Percentiles rank a stretch among this genome's conserved stretches.
Evolutionary conservation across 2,888 invertebrate genomes (phyloP).

Genomic region (Leistus spinibarbis): DNA sequence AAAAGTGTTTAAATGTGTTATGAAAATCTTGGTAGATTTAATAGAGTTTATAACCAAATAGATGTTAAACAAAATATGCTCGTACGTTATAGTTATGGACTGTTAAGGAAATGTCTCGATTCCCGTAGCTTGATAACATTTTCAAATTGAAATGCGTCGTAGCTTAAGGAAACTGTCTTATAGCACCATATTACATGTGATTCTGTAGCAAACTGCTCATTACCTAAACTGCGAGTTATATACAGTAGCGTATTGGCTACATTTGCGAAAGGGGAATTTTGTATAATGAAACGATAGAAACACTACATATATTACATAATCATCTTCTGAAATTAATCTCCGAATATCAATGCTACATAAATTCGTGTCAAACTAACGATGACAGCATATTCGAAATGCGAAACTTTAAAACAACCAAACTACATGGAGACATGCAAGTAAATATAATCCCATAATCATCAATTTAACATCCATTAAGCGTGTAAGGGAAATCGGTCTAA

Average conservation of each 20-base stretch:
- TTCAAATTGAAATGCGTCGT: not conserved
- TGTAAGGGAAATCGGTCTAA: not conserved
- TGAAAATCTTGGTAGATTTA: not conserved
- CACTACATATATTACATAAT: not conserved
- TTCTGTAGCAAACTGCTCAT: not conserved
- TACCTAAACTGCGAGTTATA: not conserved
- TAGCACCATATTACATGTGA: not conserved
- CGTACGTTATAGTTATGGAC: not conserved
- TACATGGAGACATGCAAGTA: no score
- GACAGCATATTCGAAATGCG: no score
- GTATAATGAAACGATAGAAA: not conserved
- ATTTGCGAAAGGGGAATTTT: not conserved
- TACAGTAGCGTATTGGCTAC: not conserved
- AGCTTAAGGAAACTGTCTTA: not conserved
- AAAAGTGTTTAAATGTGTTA: not conserved
- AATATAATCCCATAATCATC: no score
- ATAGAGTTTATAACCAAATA: not conserved
- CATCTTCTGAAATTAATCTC: no score
- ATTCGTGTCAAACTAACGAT: no score
- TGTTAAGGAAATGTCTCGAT: not conserved
- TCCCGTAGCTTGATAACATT: not conserved
- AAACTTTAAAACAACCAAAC: no score
- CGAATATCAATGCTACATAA: no score
- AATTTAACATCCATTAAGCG: not conserved
- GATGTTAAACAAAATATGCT: not conserved